Conservation (phyloP, 2,888 invertebrate species). For the Elegia similella region DNA sequence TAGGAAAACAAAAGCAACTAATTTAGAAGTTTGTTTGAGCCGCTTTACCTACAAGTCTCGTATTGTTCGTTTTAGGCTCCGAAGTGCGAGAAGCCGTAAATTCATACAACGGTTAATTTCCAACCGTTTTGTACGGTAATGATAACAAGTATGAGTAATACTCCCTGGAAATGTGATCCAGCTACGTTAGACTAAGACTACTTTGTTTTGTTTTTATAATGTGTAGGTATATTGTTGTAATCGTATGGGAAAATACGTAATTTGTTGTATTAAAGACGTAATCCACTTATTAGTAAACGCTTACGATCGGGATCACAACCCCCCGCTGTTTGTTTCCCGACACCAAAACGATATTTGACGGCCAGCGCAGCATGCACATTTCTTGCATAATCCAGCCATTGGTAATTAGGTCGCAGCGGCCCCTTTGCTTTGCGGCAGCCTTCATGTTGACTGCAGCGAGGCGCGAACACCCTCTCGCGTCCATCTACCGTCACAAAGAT, state of each 20-base stretch:
- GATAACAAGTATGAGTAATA: conserved; percentile 20
- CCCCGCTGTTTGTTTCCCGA: conserved; percentile 72
- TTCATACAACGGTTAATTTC: conserved; percentile 43
- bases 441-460: conserved; percentile 69
- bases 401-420: conserved; percentile 64
- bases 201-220: neutral
- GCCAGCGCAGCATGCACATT: conserved; percentile 54
- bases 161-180: neutral
- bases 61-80: conserved; percentile 37
- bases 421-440: conserved; percentile 52
- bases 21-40: conserved; percentile 48
- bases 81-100: conserved; percentile 38
- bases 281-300: neutral
- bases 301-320: conserved; percentile 19
- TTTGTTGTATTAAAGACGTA: neutral
- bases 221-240: neutral
- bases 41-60: conserved; percentile 33
- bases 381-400: conserved; percentile 65
- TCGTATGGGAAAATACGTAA: neutral
- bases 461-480: conserved; percentile 72
- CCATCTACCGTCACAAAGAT: conserved; percentile 49
- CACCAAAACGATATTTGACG: conserved; percentile 53
- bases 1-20: conserved; percentile 69
- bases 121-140: conserved; percentile 18
- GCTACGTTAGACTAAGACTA: neutral